Evolutionary conservation across 2,888 invertebrate species (phyloP).

Genomic region (Tridacna gigas): DNA sequence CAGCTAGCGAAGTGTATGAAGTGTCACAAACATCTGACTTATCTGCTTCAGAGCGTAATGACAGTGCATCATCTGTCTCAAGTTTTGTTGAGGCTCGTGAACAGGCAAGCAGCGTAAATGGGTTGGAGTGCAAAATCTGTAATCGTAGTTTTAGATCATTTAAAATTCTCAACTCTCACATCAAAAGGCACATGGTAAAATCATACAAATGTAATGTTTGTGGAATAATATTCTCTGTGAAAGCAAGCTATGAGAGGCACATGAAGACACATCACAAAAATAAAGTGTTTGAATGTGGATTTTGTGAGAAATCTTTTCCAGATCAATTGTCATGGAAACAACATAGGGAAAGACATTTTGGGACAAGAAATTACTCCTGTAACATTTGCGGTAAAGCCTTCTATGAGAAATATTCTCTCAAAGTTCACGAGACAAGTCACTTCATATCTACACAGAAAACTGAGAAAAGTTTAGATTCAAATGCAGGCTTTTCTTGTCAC

Average conservation of each 20-base stretch:
- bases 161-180: conserved; percentile 53
- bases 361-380: conserved; percentile 57
- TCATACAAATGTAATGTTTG: conserved; percentile 65
- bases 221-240: conserved; percentile 62
- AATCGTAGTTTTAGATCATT: conserved; percentile 53
- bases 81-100: conserved; percentile 53
- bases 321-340: conserved; percentile 59
- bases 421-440: conserved; percentile 63
- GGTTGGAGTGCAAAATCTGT: conserved; percentile 59
- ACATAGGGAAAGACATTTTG: conserved; percentile 61
- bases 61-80: conserved; percentile 55
- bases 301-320: conserved; percentile 59
- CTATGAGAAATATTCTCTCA: conserved; percentile 62
- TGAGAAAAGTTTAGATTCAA: conserved; percentile 52
- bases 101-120: conserved; percentile 30
- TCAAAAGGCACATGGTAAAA: conserved; percentile 59
- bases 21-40: conserved; percentile 52
- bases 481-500: conserved; percentile 56
- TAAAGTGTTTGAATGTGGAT: conserved; percentile 62
- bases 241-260: conserved; percentile 61
- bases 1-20: conserved; percentile 36
- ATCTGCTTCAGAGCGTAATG: conserved; percentile 52
- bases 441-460: conserved; percentile 52
- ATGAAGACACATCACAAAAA: conserved; percentile 50
- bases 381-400: conserved; percentile 64